These are phyloP conservation scores for Neogobius melanostomus DNA, from an alignment of 2,113 vertebrate genomes.

Conservation along the genomic window DNA sequence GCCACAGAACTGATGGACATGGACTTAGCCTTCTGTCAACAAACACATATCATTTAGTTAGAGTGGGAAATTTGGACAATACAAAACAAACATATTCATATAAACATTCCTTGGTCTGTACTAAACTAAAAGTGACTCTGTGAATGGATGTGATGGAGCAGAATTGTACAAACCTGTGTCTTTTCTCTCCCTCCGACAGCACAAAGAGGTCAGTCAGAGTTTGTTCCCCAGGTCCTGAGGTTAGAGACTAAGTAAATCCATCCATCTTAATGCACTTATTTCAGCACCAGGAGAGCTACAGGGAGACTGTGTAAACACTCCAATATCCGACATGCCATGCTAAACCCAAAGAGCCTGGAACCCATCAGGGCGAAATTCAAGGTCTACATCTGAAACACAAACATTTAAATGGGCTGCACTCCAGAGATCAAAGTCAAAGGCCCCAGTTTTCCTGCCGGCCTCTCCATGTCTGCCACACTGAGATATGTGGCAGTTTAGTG, in stretches of 20 bases:
- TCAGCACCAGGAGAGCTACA: conserved; percentile 67
- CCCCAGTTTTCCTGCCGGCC: conserved; percentile 43
- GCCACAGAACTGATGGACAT: conserved; percentile 29
- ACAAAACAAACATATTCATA: background rate
- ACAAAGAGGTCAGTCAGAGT: conserved; percentile 77
- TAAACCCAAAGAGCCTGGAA: conserved; percentile 77
- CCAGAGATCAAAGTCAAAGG: conserved; percentile 74
- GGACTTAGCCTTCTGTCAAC: conserved; percentile 14
- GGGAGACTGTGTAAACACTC: conserved; percentile 77
- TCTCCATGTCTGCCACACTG: conserved; percentile 37
- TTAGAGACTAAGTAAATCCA: conserved; percentile 77
- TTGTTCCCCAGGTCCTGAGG: conserved; percentile 66
- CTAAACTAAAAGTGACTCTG: conserved; percentile 15
- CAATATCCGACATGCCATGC: conserved; percentile 72
- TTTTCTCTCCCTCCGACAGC: conserved; percentile 41
- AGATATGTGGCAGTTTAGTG: conserved; percentile 53
- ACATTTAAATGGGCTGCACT: conserved; percentile 76
- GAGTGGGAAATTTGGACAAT: background rate
- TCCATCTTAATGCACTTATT: conserved; percentile 78
- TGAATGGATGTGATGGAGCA: conserved; percentile 33
- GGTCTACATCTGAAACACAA: conserved; percentile 74
- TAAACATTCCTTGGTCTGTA: background rate
- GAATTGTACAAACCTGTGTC: conserved; percentile 22
- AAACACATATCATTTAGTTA: background rate
- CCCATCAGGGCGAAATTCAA: conserved; percentile 74